Evolutionary conservation across 2,888 invertebrate species (phyloP).

Genomic region (Morpho deidamia): DNA sequence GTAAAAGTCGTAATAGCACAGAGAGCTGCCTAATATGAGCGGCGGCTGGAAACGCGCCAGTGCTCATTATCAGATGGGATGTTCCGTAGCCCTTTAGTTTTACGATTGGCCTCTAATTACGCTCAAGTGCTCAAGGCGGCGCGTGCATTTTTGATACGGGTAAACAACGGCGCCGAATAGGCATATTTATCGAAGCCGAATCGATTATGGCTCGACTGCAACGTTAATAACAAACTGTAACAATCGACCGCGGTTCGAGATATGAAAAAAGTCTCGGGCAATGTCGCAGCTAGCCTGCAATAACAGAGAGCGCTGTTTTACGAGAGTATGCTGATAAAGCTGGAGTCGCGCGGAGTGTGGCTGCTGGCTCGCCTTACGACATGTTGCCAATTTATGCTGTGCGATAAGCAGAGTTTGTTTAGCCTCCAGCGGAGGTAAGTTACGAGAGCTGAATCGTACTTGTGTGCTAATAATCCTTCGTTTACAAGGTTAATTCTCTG

Average conservation of each 20-base stretch:
- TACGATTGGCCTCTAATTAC: conserved; percentile 78
- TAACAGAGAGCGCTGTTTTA: conserved; percentile 70
- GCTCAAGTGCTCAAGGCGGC: conserved; percentile 65
- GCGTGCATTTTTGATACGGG: conserved; percentile 46
- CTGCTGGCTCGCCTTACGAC: conserved; percentile 67
- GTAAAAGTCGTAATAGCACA: conserved; percentile 73
- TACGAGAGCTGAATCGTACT: conserved; percentile 50
- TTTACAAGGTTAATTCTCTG: conserved; percentile 13
- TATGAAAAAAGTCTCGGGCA: conserved; percentile 68
- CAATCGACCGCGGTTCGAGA: conserved; percentile 43
- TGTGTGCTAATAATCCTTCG: conserved; percentile 44
- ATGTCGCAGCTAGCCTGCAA: conserved; percentile 61
- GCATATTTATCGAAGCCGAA: conserved; percentile 64
- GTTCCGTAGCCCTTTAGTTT: conserved; percentile 74
- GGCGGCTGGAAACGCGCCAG: conserved; percentile 71
- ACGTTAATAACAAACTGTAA: conserved; percentile 37
- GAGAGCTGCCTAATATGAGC: conserved; percentile 71
- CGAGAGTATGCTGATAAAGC: conserved; percentile 70
- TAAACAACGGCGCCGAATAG: conserved; percentile 58
- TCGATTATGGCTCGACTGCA: conserved; percentile 57
- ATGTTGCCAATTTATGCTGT: conserved; percentile 75
- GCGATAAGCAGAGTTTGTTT: conserved; percentile 76
- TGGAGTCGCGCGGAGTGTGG: conserved; percentile 49
- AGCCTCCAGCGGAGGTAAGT: conserved; percentile 58
- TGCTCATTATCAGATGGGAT: conserved; percentile 77